Evolutionary conservation across 2,888 invertebrate species (phyloP), one percentile per base, ranked within the genome.

Genomic region (Lagria hirta): DNA sequence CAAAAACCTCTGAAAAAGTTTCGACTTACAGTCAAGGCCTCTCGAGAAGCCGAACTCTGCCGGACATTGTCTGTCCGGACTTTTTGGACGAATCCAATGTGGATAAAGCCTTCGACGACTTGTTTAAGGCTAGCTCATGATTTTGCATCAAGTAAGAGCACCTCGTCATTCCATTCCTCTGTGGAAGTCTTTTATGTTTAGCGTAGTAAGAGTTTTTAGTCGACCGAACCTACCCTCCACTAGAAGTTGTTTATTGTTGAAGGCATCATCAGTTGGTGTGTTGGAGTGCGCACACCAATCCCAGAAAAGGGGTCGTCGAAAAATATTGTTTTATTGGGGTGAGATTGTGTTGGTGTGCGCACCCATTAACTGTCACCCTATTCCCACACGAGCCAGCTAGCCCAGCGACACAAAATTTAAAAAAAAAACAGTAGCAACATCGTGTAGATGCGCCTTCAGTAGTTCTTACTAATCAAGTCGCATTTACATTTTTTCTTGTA

Each of bases 21-120:
- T 75, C 77, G 4, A 70, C 70, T 7, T 54, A 47, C 12, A 51
- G 58, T 14, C 59, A 60, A 4, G 77, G 79, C 38, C 70, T 88
- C 58, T 78, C 81, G 47, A 80, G 87, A 60, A 88, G 87, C 70
- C 81, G 83, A 62, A 88, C 88, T 20, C 80, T 88, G 80, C 86
- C 86, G 4, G 81, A 85, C 51, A 80, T 87, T 52, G 73, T 74
- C n/a, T 75, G 74, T 62, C 75, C 83, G 36, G 80, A 82, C 69
- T 72, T 79, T 65, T 73, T 79, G 66, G 88, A 86, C 71, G 88
- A 87, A 71, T 82, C 77, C 72, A 88, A 90, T 73, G 86, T 90
- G 48, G 92, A 92, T 69, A 84, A 84, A 75, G 88, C 88, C 57
- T 92, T 92, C 75, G 91, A 92, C 70, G 84, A 86, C 72, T 79